A percentile compares a stretch with the other conserved stretches of the same genome.
Conservation (phyloP, 2,888 invertebrate species). For the Agrilus cyanescens region DNA sequence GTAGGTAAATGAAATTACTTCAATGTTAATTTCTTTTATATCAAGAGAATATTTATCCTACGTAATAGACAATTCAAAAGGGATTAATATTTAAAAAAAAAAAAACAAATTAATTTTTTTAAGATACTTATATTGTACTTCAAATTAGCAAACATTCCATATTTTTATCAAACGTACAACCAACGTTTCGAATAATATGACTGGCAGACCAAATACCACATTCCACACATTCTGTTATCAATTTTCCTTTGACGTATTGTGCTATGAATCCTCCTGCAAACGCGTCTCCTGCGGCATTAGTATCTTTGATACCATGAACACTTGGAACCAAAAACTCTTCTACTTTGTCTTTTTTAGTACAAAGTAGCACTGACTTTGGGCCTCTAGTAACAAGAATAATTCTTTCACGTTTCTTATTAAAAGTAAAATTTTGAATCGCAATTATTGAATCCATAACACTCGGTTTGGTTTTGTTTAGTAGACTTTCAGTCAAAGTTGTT, state of each 20-base stretch:
- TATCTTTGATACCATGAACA: constrained; percentile 17
- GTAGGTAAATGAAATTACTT: too few species aligned
- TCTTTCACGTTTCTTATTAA: constrained; percentile 1
- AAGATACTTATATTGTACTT: neutral
- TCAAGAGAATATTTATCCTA: too few species aligned
- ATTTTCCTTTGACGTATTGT: constrained; percentile 10
- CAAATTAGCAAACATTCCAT: neutral
- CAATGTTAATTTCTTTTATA: too few species aligned
- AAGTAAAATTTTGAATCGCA: too few species aligned
- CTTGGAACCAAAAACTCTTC: constrained; percentile 12
- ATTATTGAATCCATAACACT: too few species aligned
- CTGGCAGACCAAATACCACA: constrained; percentile 14
- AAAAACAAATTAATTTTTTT: too few species aligned
- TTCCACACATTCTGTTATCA: constrained; percentile 14
- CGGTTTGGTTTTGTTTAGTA: too few species aligned
- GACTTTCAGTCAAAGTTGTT: neutral
- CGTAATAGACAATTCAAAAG: too few species aligned
- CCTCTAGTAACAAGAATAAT: constrained; percentile 19
- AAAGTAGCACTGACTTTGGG: constrained; percentile 13
- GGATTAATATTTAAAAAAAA: too few species aligned
- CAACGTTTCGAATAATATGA: constrained; percentile 14
- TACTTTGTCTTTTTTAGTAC: constrained; percentile 3
- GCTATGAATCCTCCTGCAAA: constrained; percentile 23
- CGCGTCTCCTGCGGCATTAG: constrained; percentile 24
- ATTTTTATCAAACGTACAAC: constrained; percentile 13